These are phyloP conservation scores for Phataginus tetradactyla DNA, from an alignment of 2,797 vertebrate genomes.

Conservation along the genomic window DNA sequence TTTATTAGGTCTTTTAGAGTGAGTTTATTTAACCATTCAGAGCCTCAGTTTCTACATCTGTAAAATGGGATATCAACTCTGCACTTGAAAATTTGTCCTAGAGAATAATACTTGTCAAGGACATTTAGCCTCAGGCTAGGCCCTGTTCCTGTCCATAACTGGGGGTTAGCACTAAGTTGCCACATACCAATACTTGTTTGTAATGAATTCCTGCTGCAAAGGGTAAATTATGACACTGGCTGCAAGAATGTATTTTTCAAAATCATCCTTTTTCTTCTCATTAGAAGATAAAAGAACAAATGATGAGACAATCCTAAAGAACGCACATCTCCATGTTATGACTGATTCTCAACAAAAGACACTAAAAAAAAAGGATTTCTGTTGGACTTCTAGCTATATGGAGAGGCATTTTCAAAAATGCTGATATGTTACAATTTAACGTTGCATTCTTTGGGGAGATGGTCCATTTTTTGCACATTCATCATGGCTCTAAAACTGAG, in stretches of 20 bases:
- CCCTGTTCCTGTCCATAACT: background rate
- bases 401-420: constrained; percentile 77
- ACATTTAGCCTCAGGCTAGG: background rate
- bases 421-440: constrained; percentile 83
- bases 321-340: background rate
- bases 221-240: background rate
- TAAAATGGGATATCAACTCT: background rate
- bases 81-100: background rate
- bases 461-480: constrained; percentile 84
- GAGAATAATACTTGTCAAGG: background rate
- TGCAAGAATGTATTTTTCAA: background rate
- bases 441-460: constrained; percentile 82
- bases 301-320: background rate
- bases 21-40: background rate
- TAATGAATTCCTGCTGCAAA: background rate
- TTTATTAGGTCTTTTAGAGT: background rate
- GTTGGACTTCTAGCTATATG: constrained; percentile 71
- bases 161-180: background rate
- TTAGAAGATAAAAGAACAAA: constrained; percentile 41
- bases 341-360: constrained; percentile 8
- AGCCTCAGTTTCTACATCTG: constrained; percentile 1
- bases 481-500: constrained; percentile 84
- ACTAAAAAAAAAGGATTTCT: constrained; percentile 76
- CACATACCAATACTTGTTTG: background rate
- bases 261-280: background rate